These are phyloP conservation scores for Eilema sororculum DNA, from an alignment of 2,888 invertebrate species.

Conservation along the genomic window DNA sequence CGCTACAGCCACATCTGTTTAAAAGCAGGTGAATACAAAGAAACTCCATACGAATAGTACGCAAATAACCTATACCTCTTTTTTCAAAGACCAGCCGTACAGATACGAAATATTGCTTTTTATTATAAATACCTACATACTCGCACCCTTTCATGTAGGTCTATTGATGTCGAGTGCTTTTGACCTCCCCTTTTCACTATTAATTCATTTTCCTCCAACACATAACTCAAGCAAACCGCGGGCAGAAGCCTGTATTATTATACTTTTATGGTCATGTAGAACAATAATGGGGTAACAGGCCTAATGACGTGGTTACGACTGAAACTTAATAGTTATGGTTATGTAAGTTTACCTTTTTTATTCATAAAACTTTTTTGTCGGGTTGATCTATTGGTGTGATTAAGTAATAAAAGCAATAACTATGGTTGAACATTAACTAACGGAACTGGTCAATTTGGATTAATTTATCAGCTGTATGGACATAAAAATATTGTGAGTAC, in stretches of 20 bases:
- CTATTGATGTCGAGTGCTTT: too few relatives aligned
- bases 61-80: too few relatives aligned
- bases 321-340: conserved; percentile 39
- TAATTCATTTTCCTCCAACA: neutral
- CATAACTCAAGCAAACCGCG: conserved; percentile 1
- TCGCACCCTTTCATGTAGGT: too few relatives aligned
- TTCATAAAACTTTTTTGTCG: conserved; percentile 57
- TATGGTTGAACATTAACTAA: conserved; percentile 67
- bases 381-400: conserved; percentile 70
- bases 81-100: too few relatives aligned
- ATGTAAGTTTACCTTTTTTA: conserved; percentile 49
- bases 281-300: conserved; percentile 37
- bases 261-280: conserved; percentile 37
- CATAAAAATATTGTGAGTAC: conserved; percentile 23
- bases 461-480: conserved; percentile 31
- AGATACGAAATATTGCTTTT: too few relatives aligned
- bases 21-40: too few relatives aligned
- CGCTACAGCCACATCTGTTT: too few relatives aligned
- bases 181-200: too few relatives aligned
- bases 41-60: too few relatives aligned
- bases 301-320: conserved; percentile 43
- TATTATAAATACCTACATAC: too few relatives aligned
- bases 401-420: conserved; percentile 80
- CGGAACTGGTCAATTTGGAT: conserved; percentile 72
- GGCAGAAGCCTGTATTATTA: conserved; percentile 22